phyloP scores from a whole-genome alignment of 2,797 vertebrate species.

The Cyclura pinguis region DNA sequence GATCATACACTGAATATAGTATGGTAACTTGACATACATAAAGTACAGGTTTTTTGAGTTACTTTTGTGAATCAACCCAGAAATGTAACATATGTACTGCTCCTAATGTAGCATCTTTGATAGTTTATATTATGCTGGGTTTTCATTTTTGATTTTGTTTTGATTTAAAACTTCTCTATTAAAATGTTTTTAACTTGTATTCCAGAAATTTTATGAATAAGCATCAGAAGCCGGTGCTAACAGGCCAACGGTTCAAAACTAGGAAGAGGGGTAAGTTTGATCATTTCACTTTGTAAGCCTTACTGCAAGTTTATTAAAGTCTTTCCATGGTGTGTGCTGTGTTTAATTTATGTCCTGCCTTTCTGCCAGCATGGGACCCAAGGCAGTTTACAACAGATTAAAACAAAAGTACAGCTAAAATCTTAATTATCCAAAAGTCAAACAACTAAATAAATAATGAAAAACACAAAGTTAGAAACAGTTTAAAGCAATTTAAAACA shows the following conservation, averaged over 20 bases:
- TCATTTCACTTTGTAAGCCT: constrained; percentile 33
- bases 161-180: neutral
- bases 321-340: neutral
- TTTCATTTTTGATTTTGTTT: constrained; percentile 14
- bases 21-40: neutral
- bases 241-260: constrained; percentile 97
- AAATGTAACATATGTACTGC: neutral
- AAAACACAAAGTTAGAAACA: too few relatives aligned
- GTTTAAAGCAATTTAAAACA: too few relatives aligned
- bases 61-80: neutral
- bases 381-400: too few relatives aligned
- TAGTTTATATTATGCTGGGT: neutral
- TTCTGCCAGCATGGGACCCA: neutral
- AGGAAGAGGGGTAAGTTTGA: constrained; percentile 92
- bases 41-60: neutral
- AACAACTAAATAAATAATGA: too few relatives aligned
- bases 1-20: neutral
- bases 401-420: too few relatives aligned
- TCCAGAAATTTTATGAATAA: constrained; percentile 98
- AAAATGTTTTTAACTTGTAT: constrained; percentile 62
- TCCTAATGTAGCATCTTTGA: neutral
- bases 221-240: constrained; percentile 97
- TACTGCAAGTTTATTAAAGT: neutral
- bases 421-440: too few relatives aligned
- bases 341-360: neutral